These are phyloP conservation scores for Mus minutoides DNA, from an alignment of 2,797 vertebrate species.

Conservation along the genomic window DNA sequence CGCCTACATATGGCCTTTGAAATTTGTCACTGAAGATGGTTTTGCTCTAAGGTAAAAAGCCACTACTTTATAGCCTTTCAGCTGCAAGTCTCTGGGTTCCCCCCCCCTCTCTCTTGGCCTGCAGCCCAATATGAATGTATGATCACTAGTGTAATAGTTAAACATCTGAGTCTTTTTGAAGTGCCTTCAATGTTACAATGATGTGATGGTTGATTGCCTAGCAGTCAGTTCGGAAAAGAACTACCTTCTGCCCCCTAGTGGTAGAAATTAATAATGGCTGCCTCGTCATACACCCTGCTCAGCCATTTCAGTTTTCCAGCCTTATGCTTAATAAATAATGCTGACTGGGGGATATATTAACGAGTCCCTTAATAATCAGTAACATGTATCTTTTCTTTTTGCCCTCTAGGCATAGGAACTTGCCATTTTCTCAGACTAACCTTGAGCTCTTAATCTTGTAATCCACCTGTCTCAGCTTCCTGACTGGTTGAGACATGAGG, in stretches of 20 bases:
- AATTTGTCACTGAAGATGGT: slow-evolving; percentile 89
- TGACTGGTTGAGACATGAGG: background rate
- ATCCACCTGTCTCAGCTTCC: background rate
- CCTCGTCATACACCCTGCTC: slow-evolving; percentile 26
- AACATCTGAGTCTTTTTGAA: slow-evolving; percentile 90
- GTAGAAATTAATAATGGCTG: slow-evolving; percentile 76
- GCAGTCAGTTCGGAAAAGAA: slow-evolving; percentile 80
- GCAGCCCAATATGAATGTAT: slow-evolving; percentile 89
- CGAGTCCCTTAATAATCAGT: slow-evolving; percentile 17
- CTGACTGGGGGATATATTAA: slow-evolving; percentile 31
- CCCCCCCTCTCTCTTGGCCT: slow-evolving; percentile 82
- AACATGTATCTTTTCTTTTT: background rate
- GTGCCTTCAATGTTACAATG: slow-evolving; percentile 85
- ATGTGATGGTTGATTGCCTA: slow-evolving; percentile 83
- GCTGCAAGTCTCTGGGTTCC: slow-evolving; percentile 83
- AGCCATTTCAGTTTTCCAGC: background rate
- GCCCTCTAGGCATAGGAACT: background rate
- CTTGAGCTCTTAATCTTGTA: background rate
- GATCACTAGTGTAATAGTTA: slow-evolving; percentile 90
- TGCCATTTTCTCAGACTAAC: no score
- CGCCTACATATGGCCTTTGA: slow-evolving; percentile 90
- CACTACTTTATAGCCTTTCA: slow-evolving; percentile 87
- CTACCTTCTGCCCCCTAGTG: slow-evolving; percentile 87
- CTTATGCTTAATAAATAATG: background rate
- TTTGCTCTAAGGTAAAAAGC: slow-evolving; percentile 90